These are phyloP conservation scores for Sclerurus mexicanus DNA, from an alignment of 2,113 vertebrate species.

Conservation along the genomic window DNA sequence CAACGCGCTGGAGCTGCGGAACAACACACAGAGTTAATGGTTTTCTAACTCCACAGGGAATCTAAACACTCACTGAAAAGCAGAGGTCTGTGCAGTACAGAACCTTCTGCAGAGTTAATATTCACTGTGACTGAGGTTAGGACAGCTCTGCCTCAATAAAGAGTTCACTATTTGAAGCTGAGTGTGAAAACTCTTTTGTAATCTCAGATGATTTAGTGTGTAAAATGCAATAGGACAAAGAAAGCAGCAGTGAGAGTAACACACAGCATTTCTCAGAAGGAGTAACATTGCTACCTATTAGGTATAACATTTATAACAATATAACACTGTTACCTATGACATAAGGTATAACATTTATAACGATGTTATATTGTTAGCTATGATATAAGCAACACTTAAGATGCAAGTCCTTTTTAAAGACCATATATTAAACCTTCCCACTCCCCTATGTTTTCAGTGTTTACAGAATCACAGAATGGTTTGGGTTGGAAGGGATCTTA, in stretches of 20 bases:
- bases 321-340: no score
- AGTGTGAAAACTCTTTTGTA: not conserved
- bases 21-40: not conserved
- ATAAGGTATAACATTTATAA: no score
- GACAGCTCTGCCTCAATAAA: not conserved
- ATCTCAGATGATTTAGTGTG: rapidly evolving
- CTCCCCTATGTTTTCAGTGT: rapidly evolving
- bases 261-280: not conserved
- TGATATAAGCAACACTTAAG: not conserved
- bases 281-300: not conserved
- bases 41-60: rapidly evolving
- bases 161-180: not conserved
- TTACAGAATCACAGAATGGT: not conserved
- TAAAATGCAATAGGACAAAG: not conserved
- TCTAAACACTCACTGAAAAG: rapidly evolving
- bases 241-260: not conserved
- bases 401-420: not conserved
- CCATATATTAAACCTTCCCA: not conserved
- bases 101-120: not conserved
- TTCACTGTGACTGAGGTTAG: rapidly evolving
- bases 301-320: no score
- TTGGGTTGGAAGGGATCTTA: not conserved
- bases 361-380: no score
- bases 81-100: not conserved
- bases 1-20: constrained; percentile 86